phyloP scores from a whole-genome alignment of 2,888 invertebrate species.

The Pilophorus perplexus region DNA sequence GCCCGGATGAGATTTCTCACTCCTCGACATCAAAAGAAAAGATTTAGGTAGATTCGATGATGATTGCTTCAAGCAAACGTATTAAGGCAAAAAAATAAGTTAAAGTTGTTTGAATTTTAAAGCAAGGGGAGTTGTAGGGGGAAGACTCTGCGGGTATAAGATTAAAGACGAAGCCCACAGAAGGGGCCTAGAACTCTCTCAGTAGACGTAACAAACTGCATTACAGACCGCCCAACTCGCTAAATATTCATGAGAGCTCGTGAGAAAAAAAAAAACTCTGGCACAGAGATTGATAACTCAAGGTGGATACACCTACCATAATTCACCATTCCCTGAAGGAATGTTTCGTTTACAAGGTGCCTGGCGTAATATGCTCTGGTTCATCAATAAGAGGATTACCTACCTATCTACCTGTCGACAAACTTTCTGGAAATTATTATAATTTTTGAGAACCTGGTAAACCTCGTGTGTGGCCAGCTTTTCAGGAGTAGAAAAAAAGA shows the following conservation, averaged over 20 bases:
- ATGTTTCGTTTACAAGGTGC: too few relatives aligned
- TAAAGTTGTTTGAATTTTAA: slow-evolving; percentile 33
- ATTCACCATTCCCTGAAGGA: too few relatives aligned
- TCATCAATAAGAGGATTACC: too few relatives aligned
- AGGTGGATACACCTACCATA: too few relatives aligned
- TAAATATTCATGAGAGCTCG: slow-evolving; percentile 34
- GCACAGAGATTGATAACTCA: slow-evolving; percentile 13
- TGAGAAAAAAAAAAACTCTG: slow-evolving; percentile 26
- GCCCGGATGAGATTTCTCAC: too few relatives aligned
- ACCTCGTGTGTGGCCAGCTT: too few relatives aligned
- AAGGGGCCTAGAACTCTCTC: slow-evolving; percentile 28
- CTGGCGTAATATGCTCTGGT: too few relatives aligned
- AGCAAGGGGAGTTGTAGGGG: slow-evolving; percentile 6
- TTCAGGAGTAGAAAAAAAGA: too few relatives aligned
- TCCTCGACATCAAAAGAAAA: too few relatives aligned
- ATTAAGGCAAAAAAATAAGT: slow-evolving; percentile 29
- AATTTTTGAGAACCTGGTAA: too few relatives aligned
- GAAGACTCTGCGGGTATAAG: slow-evolving; percentile 31
- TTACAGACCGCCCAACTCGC: slow-evolving; percentile 32
- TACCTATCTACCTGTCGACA: too few relatives aligned
- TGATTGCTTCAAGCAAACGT: slow-evolving; percentile 29
- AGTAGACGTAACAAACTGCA: slow-evolving; percentile 33
- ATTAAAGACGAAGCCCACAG: slow-evolving; percentile 25
- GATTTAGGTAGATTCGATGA: slow-evolving; percentile 14
- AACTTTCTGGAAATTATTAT: too few relatives aligned